Conservation (phyloP, 2,797 vertebrate species). For the Carcharodon carcharias region DNA sequence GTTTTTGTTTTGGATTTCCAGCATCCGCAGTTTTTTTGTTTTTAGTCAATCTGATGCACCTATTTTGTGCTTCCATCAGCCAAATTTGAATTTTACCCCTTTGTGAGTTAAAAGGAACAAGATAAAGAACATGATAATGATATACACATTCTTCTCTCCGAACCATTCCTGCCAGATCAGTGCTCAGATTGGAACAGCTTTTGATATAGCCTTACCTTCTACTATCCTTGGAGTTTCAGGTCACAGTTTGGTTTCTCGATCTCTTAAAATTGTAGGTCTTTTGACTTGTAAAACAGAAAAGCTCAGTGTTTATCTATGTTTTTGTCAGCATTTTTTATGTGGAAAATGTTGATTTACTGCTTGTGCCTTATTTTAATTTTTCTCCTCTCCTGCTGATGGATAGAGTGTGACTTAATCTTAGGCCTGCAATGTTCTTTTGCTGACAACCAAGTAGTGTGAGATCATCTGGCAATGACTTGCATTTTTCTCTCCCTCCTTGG, state of each 20-base stretch:
- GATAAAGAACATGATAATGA: not conserved
- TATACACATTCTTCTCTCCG: not conserved
- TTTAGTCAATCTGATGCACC: too few species aligned
- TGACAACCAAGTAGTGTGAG: not conserved
- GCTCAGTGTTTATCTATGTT: too few species aligned
- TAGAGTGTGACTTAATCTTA: not conserved
- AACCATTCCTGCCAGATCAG: not conserved
- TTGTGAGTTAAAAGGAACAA: too few species aligned
- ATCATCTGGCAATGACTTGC: not conserved
- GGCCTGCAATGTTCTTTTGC: not conserved
- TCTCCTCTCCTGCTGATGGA: not conserved
- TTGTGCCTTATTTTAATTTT: not conserved
- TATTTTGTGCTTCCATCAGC: too few species aligned
- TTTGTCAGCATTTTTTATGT: not conserved
- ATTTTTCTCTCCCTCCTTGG: not conserved
- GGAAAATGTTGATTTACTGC: not conserved
- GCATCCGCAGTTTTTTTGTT: too few species aligned
- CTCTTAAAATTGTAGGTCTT: not conserved
- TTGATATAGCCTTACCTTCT: not conserved
- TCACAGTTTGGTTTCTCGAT: not conserved
- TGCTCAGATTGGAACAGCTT: not conserved
- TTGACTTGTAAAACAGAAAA: not conserved
- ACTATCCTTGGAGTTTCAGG: not conserved
- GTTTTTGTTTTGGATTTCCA: too few species aligned
- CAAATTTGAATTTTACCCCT: too few species aligned